Evolutionary conservation across 2,888 invertebrate genomes (phyloP).

Genomic region (Sacculina carcini): DNA sequence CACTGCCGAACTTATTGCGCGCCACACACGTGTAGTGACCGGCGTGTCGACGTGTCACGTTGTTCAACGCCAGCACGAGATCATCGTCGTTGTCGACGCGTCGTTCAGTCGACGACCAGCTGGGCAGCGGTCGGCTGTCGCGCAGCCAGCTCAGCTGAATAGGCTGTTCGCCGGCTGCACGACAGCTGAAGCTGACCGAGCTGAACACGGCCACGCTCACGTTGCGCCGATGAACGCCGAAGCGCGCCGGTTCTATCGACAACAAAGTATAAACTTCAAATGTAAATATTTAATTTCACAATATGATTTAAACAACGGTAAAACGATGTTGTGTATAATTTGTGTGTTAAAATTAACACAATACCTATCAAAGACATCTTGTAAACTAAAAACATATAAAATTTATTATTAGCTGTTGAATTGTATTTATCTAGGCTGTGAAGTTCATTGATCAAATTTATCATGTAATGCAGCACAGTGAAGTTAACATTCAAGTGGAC

Average conservation of each 20-base stretch:
- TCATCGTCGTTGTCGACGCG: slow-evolving; percentile 13
- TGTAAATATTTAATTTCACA: too few relatives aligned
- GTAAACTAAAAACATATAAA: too few relatives aligned
- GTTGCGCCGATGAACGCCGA: slow-evolving; percentile 16
- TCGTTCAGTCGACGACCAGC: slow-evolving; percentile 12
- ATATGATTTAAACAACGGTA: too few relatives aligned
- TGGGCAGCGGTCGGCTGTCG: slow-evolving; percentile 14
- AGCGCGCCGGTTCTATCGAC: slow-evolving; percentile 16
- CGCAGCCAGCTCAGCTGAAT: slow-evolving; percentile 21
- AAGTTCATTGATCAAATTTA: too few relatives aligned
- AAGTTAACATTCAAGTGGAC: too few relatives aligned
- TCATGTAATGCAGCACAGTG: too few relatives aligned
- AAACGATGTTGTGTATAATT: too few relatives aligned
- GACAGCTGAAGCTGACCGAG: slow-evolving; percentile 20
- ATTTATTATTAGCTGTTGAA: too few relatives aligned
- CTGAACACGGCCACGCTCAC: slow-evolving; percentile 19
- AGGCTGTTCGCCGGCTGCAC: slow-evolving; percentile 22
- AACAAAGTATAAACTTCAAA: too few relatives aligned
- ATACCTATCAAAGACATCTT: too few relatives aligned
- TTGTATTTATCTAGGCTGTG: too few relatives aligned
- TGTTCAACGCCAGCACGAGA: slow-evolving; percentile 16
- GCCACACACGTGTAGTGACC: slow-evolving; percentile 24
- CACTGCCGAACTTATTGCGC: slow-evolving; percentile 24
- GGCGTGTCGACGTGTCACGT: slow-evolving; percentile 16
- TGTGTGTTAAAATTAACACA: too few relatives aligned